phyloP scores from a whole-genome alignment of 2,797 vertebrate species.

The Chromis chromis region DNA sequence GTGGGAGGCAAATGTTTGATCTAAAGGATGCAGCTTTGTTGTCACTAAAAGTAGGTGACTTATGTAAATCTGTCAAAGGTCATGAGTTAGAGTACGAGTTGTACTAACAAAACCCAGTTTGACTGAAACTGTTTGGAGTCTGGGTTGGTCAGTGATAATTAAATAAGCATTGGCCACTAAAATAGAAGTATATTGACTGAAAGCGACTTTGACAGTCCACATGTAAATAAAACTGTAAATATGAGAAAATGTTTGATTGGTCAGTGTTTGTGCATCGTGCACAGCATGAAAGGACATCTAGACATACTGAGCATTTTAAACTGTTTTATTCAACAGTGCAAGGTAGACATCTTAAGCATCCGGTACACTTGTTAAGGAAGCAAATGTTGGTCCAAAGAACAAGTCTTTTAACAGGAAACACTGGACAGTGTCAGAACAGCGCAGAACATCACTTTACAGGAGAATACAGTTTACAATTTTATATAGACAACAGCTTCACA shows the following conservation, averaged over 20 bases:
- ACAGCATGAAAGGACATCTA: rapidly evolving
- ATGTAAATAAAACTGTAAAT: constrained; percentile 26
- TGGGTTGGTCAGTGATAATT: too few relatives aligned
- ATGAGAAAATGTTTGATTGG: background rate
- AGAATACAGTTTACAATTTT: constrained; percentile 71
- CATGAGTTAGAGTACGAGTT: background rate
- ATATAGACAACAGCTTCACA: constrained; percentile 83
- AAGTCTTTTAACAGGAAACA: constrained; percentile 70
- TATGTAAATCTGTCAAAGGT: constrained; percentile 2
- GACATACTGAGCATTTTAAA: constrained; percentile 37
- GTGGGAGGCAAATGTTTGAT: constrained; percentile 74
- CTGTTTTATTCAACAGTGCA: constrained; percentile 83
- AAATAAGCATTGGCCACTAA: too few relatives aligned
- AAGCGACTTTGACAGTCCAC: background rate
- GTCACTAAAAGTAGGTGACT: constrained; percentile 19
- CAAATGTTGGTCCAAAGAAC: constrained; percentile 72
- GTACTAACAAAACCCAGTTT: background rate
- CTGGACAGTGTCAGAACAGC: constrained; percentile 72
- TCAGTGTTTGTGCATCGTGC: background rate
- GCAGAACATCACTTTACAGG: constrained; percentile 77
- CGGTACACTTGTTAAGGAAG: constrained; percentile 76
- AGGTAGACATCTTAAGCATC: constrained; percentile 78
- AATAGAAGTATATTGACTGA: background rate
- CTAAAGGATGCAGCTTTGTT: constrained; percentile 12
- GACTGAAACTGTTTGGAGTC: too few relatives aligned